These are phyloP conservation scores for Nasonia longicornis DNA, from an alignment of 1,140 invertebrate genomes.

Conservation along the genomic window DNA sequence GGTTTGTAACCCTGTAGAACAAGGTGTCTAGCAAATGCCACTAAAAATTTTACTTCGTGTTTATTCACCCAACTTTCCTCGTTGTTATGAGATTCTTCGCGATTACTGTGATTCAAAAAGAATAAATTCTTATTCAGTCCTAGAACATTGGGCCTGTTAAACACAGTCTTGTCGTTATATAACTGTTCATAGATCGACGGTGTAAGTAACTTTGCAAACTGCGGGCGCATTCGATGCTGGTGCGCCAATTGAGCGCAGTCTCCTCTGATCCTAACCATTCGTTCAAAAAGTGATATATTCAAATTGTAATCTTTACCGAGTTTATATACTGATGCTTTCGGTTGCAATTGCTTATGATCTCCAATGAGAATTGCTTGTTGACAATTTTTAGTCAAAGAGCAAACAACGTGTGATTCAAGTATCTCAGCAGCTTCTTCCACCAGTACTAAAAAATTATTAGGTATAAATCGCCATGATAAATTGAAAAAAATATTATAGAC, in stretches of 20 bases:
- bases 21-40: conserved; percentile 20
- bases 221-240: conserved; percentile 27
- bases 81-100: not conserved
- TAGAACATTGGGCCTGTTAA: not conserved
- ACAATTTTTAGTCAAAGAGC: not conserved
- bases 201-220: conserved; percentile 11
- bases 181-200: conserved; percentile 11
- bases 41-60: conserved; percentile 10
- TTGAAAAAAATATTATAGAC: too few species aligned
- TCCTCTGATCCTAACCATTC: not conserved
- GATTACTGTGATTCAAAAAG: conserved; percentile 4
- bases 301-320: conserved; percentile 13
- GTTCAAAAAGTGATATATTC: conserved; percentile 19
- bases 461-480: too few species aligned
- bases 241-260: not conserved
- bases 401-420: conserved; percentile 15
- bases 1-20: not conserved
- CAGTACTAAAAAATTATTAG: conserved; percentile 1
- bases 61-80: conserved; percentile 20
- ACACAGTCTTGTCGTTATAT: conserved; percentile 1
- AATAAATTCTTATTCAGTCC: conserved; percentile 16
- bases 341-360: conserved; percentile 25
- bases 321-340: conserved; percentile 6
- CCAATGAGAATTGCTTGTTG: conserved; percentile 27
- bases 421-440: conserved; percentile 28